Percentiles rank a stretch among this genome's conserved stretches.
Evolutionary conservation across 2,888 invertebrate species (phyloP).

Genomic region (Drosophila borborema): DNA sequence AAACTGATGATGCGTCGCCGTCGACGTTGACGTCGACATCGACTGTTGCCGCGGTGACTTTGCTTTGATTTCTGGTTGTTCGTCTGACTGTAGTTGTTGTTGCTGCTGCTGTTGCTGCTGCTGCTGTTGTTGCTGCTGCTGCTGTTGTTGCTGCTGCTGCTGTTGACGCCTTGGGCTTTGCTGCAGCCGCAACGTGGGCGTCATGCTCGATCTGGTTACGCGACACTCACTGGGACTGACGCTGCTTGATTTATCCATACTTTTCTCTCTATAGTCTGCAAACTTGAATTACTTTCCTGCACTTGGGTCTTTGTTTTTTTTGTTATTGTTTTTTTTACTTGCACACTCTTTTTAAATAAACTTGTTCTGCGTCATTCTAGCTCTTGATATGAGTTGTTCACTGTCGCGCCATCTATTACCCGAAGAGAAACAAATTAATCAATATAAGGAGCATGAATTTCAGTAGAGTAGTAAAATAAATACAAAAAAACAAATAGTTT

Average conservation of each 20-base stretch:
- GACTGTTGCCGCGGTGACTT: conserved; percentile 64
- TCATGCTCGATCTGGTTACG: conserved; percentile 74
- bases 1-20: conserved; percentile 79
- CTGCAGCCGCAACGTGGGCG: conserved; percentile 69
- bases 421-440: not conserved
- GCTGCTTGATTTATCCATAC: conserved; percentile 75
- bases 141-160: conserved; percentile 32
- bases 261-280: conserved; percentile 7
- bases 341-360: not conserved
- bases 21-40: conserved; percentile 8
- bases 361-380: conserved; percentile 4
- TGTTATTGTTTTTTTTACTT: not conserved
- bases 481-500: no score
- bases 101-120: conserved; percentile 13
- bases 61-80: conserved; percentile 58
- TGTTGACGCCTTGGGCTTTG: conserved; percentile 68
- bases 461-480: no score
- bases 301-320: not conserved
- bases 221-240: conserved; percentile 82
- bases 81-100: conserved; percentile 18
- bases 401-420: not conserved
- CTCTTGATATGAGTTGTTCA: conserved; percentile 14
- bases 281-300: not conserved
- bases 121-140: conserved; percentile 23
- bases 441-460: no score